These are phyloP conservation scores for Catharus minimus DNA, from an alignment of 2,113 vertebrate genomes.

Conservation along the genomic window DNA sequence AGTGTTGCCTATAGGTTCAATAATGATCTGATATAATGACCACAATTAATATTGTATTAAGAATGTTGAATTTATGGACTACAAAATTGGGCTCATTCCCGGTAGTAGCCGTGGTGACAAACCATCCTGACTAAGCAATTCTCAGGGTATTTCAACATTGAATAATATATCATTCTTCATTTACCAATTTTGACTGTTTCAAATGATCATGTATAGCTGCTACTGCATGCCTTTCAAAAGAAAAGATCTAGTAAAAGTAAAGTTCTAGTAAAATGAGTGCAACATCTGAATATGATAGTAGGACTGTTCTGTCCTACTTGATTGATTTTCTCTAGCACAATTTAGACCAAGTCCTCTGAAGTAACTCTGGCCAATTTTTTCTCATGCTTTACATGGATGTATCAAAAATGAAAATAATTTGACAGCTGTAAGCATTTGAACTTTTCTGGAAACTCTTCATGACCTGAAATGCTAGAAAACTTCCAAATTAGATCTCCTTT, in stretches of 20 bases:
- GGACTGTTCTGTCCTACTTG: not conserved
- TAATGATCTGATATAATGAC: not conserved
- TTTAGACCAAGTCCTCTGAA: not conserved
- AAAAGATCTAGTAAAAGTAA: not conserved
- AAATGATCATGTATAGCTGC: not conserved
- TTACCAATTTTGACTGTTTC: not conserved
- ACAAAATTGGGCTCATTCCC: not conserved
- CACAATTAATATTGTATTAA: constrained; percentile 6
- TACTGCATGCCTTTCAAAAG: not conserved
- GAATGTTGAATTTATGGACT: constrained; percentile 12
- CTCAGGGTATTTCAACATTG: not conserved
- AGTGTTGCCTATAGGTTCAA: not conserved
- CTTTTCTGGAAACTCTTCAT: not conserved
- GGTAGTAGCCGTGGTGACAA: not conserved
- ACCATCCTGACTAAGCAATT: not conserved
- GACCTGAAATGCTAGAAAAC: not conserved
- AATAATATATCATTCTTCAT: not conserved
- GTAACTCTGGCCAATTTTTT: not conserved
- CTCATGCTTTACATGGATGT: not conserved
- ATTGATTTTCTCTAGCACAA: not conserved
- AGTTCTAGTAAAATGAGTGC: not conserved
- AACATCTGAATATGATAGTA: not conserved
- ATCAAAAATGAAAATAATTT: not conserved
- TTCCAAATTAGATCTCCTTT: not conserved
- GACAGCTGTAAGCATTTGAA: not conserved